Conservation (phyloP, 1,140 invertebrate genomes). For the Aricia agestis region DNA sequence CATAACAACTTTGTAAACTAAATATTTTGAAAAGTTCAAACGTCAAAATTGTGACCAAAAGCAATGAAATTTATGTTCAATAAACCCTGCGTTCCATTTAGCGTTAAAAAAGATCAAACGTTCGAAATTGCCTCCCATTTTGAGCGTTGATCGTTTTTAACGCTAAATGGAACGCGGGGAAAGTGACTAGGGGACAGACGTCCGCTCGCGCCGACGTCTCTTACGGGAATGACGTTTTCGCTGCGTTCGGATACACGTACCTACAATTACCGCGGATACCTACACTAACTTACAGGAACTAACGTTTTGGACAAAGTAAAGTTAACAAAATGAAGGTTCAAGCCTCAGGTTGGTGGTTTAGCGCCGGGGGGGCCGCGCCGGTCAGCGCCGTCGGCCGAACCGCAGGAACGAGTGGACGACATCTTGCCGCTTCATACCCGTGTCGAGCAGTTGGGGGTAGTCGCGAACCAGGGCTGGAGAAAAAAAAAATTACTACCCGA, state of each 20-base stretch:
- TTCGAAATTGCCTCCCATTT: too few relatives aligned
- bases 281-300: constrained; percentile 41
- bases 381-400: constrained; percentile 82
- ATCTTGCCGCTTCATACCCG: constrained; percentile 85
- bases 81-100: too few relatives aligned
- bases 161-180: too few relatives aligned
- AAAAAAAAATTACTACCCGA: neutral
- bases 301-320: constrained; percentile 65
- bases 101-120: too few relatives aligned
- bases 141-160: too few relatives aligned
- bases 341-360: constrained; percentile 21
- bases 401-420: constrained; percentile 88
- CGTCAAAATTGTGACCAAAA: too few relatives aligned
- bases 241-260: constrained; percentile 32
- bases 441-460: constrained; percentile 75
- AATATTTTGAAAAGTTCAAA: too few relatives aligned
- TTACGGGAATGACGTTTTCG: constrained; percentile 27
- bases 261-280: constrained; percentile 24
- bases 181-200: constrained; percentile 36
- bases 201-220: constrained; percentile 28
- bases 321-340: constrained; percentile 30
- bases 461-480: constrained; percentile 63
- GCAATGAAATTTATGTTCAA: too few relatives aligned
- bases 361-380: constrained; percentile 14
- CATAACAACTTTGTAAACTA: too few relatives aligned